phyloP scores from a whole-genome alignment of 2,797 vertebrate species.

The Hylomyscus alleni region DNA sequence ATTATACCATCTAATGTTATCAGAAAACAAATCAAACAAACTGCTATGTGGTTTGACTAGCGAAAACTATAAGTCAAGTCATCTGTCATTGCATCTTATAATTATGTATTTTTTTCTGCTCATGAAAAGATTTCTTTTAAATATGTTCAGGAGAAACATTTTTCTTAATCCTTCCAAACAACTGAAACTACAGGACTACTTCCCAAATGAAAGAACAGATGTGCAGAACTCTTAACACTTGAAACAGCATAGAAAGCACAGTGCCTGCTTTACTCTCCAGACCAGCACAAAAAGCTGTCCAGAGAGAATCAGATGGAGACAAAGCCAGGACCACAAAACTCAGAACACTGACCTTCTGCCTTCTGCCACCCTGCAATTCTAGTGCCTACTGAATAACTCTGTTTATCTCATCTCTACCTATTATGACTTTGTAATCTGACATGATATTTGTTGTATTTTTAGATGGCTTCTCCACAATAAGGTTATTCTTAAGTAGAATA shows the following conservation, averaged over 20 bases:
- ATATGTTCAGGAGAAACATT: background rate
- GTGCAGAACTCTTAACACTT: background rate
- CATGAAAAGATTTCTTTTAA: background rate
- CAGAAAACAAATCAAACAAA: conserved; percentile 31
- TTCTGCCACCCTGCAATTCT: background rate
- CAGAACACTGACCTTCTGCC: background rate
- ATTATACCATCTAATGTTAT: background rate
- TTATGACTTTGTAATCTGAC: background rate
- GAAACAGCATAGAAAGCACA: background rate
- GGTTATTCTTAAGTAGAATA: background rate
- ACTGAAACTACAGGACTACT: background rate
- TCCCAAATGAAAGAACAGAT: conserved; percentile 46
- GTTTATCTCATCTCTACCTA: background rate
- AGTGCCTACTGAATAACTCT: background rate
- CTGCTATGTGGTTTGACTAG: background rate
- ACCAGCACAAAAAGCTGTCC: background rate
- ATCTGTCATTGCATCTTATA: conserved; percentile 22
- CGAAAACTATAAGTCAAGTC: conserved; percentile 42
- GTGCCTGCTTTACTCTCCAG: background rate
- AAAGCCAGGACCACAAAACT: background rate
- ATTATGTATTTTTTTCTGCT: conserved; percentile 46
- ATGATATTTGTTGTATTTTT: background rate
- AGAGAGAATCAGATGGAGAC: background rate
- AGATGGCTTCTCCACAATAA: background rate
- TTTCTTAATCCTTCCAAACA: conserved; percentile 52